Percentiles rank a stretch among this genome's conserved stretches.
phyloP scores from a whole-genome alignment of 2,113 vertebrate species.

The Scatophagus argus region DNA sequence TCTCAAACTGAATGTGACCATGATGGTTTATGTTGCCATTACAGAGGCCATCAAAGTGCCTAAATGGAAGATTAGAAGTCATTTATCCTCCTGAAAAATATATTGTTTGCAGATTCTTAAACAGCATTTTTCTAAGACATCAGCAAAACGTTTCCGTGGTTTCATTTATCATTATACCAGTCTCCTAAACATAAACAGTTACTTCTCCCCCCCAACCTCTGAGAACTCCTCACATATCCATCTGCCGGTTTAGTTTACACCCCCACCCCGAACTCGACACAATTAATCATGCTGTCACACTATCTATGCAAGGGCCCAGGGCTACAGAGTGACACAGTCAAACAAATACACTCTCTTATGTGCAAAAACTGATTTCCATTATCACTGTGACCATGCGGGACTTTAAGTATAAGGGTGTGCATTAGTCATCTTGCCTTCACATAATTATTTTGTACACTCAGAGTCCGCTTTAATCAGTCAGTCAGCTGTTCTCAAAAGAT shows the following conservation, averaged over 20 bases:
- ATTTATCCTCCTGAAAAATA: slow-evolving; percentile 63
- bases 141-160: slow-evolving; percentile 55
- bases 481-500: slow-evolving; percentile 9
- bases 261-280: slow-evolving; percentile 50
- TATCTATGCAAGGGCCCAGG: slow-evolving; percentile 54
- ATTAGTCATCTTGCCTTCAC: slow-evolving; percentile 20
- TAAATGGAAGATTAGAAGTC: slow-evolving; percentile 55
- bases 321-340: slow-evolving; percentile 56
- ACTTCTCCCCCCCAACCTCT: slow-evolving; percentile 38
- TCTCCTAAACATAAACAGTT: slow-evolving; percentile 51
- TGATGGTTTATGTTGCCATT: slow-evolving; percentile 65
- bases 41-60: slow-evolving; percentile 42
- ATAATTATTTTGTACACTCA: slow-evolving; percentile 16
- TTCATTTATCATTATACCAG: slow-evolving; percentile 75
- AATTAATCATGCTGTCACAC: slow-evolving; percentile 79
- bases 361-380: slow-evolving; percentile 34
- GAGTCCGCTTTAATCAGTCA: slow-evolving; percentile 42
- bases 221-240: slow-evolving; percentile 59
- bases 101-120: slow-evolving; percentile 53
- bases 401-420: not conserved
- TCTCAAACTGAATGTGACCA: slow-evolving; percentile 52
- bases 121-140: slow-evolving; percentile 56
- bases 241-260: slow-evolving; percentile 59
- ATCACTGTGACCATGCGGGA: not conserved
- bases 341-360: slow-evolving; percentile 36